Base-by-base conservation (phyloP, 2,113 vertebrate species). In the Catharus fuscescens region DNA sequence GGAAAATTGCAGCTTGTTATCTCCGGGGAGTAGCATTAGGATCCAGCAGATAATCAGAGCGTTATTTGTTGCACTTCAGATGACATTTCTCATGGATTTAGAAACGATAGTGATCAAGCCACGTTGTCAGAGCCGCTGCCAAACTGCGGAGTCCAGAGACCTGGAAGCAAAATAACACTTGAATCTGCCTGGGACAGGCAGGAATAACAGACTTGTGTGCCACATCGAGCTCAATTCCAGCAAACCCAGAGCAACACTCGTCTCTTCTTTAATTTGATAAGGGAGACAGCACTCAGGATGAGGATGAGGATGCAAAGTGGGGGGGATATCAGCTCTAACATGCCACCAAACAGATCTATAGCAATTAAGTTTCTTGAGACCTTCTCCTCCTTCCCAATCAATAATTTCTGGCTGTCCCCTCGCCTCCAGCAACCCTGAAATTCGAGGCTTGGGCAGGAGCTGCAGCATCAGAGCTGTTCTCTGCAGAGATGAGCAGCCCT, bases 1-100 rank as follows among this genome's bases (percentile, higher is more conserved):
- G 95, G 88, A 91, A 86, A 86, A 93, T 91, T 92, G 88, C 93
- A 94, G 95, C 94, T 95, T 74, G 83, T 95, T 97, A 95, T 97
- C 96, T 95, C 91, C 86, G 38, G 96, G 94, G 96, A 97, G 95
- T 70, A 95, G 80, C 92, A 90, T 92, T 80, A 95, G 92, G 86
- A 97, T 86, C 57, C 88, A 86, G 94, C 59, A 59, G 94, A 95
- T 96, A 96, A 97, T 94, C 94, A 91, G 95, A 10, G 61, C 2
- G n/a, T 97, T 97, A 94, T 97, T 97, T 97, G 94, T 94, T 91
- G 95, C 91, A 74, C 92, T 97, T 93, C 26, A 61, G 93, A 76
- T 95, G 92, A 86, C 92, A 90, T 94, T 93, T 94, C 77, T 71
- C 48, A 57, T 4, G 88, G 84, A 86, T 94, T 91, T 87, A 62